These are phyloP conservation scores for Cheilosia vernalis DNA, from an alignment of 2,888 invertebrate species.

Conservation along the genomic window DNA sequence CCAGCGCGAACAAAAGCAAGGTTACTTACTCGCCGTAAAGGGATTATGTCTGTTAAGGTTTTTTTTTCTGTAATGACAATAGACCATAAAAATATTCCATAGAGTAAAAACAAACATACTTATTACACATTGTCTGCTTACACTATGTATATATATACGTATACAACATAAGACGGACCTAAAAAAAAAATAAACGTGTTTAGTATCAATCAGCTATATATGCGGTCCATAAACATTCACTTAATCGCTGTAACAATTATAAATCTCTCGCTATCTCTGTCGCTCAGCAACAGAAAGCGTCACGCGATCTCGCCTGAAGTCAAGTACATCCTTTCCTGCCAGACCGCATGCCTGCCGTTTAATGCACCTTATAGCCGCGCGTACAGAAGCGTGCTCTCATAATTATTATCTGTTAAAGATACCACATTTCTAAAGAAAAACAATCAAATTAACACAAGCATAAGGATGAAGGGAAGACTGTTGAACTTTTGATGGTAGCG, in stretches of 20 bases:
- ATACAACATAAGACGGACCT: too few relatives aligned
- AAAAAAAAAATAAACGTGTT: slow-evolving; percentile 17
- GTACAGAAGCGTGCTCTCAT: slow-evolving; percentile 37
- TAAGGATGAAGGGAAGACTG: slow-evolving; percentile 29
- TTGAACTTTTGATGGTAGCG: slow-evolving; percentile 50
- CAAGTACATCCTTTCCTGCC: slow-evolving; percentile 48
- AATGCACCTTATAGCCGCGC: slow-evolving; percentile 19
- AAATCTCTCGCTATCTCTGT: slow-evolving; percentile 19
- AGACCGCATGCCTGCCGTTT: slow-evolving; percentile 8
- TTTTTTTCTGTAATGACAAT: slow-evolving; percentile 52
- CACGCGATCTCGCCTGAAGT: slow-evolving; percentile 62
- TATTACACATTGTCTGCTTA: slow-evolving; percentile 25
- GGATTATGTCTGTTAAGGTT: slow-evolving; percentile 30
- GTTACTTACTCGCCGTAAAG: slow-evolving; percentile 12
- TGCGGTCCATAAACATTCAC: slow-evolving; percentile 68
- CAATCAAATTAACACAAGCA: slow-evolving; percentile 46
- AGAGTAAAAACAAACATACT: slow-evolving; percentile 37
- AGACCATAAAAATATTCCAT: slow-evolving; percentile 65
- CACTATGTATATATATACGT: neutral
- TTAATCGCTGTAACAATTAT: slow-evolving; percentile 67
- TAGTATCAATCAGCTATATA: slow-evolving; percentile 59
- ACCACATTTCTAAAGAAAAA: slow-evolving; percentile 28
- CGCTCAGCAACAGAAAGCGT: slow-evolving; percentile 42
- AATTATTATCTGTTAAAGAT: slow-evolving; percentile 64
- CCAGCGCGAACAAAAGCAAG: neutral